Evolutionary conservation across 35 echinoderm and acorn worm species (phyloP), one percentile per base, ranked within the genome.

Genomic region (Heliocidaris tuberculata): DNA sequence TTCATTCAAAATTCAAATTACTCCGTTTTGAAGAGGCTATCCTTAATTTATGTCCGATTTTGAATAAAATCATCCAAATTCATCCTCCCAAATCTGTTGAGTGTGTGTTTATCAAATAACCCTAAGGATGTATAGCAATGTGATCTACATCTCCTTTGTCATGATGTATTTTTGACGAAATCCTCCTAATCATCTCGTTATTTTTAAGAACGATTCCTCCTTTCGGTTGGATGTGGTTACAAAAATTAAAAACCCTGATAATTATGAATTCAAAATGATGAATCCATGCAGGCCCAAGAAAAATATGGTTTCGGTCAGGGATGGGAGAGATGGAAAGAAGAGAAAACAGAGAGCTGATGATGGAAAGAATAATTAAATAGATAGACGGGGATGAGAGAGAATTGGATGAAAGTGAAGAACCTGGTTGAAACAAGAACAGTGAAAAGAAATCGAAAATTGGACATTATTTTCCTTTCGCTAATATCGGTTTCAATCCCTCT

Each of bases 1-100:
- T 70, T 70, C 60, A 70, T 70, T 70, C 60, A 70, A 70, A 70
- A 70, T 70, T 70, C 60, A 70, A 70, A 70, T 70, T 70, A 70
- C 60, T 70, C 60, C 60, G 12, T 13, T n/a, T 70, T 70, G 60
- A 70, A 16, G 60, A 27, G 60, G 60, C 60, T 70, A 16, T 70
- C 60, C 12, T 70, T 70, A 70, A 70, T 70, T 70, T 70, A 70
- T 70, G 60, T 70, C 13, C 60, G 60, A 70, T 70, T 70, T 70
- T 70, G 60, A 70, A 70, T 70, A 70, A 70, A 70, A 70, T 70
- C 60, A 70, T 70, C 60, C 60, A 70, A 70, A 70, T 70, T 70
- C 60, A 70, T 70, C 60, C 60, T 70, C 12, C 60, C 17, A 70
- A 70, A 70, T 13, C 60, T 70, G 60, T 70, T 70, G 60, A 70